phyloP scores from a whole-genome alignment of 2,797 vertebrate species.

The Craterocephalus amniculus region DNA sequence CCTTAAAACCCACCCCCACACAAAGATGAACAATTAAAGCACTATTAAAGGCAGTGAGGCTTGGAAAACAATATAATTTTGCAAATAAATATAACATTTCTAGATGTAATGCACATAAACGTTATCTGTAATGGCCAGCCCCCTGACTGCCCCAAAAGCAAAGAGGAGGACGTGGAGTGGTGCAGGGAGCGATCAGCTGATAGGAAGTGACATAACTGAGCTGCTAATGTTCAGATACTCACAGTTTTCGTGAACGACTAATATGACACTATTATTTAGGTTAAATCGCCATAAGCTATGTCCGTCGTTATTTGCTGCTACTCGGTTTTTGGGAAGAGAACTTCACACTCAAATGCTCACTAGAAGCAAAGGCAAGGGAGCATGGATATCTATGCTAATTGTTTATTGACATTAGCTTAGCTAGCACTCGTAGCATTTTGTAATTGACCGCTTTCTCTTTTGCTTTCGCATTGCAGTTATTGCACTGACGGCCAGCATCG shows the following conservation, averaged over 20 bases:
- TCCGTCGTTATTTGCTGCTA: not conserved
- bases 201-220: not conserved
- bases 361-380: constrained; percentile 62
- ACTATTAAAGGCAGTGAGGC: no score
- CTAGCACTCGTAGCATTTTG: constrained; percentile 8
- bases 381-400: not conserved
- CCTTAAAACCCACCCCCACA: no score
- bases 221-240: not conserved
- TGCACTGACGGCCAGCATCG: not conserved
- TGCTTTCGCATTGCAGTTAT: not conserved
- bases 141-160: not conserved
- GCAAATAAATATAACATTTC: no score
- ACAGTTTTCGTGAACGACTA: not conserved
- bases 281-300: not conserved
- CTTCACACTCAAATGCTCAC: constrained; percentile 25
- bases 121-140: no score
- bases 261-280: constrained; percentile 30
- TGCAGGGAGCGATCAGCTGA: not conserved
- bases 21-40: no score
- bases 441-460: not conserved
- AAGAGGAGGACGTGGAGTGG: not conserved
- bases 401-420: constrained; percentile 24
- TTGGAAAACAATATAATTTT: no score
- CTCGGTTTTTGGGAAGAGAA: not conserved
- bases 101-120: no score